These are phyloP conservation scores for Acanthisitta chloris DNA, from an alignment of 2,113 vertebrate species.

Conservation along the genomic window DNA sequence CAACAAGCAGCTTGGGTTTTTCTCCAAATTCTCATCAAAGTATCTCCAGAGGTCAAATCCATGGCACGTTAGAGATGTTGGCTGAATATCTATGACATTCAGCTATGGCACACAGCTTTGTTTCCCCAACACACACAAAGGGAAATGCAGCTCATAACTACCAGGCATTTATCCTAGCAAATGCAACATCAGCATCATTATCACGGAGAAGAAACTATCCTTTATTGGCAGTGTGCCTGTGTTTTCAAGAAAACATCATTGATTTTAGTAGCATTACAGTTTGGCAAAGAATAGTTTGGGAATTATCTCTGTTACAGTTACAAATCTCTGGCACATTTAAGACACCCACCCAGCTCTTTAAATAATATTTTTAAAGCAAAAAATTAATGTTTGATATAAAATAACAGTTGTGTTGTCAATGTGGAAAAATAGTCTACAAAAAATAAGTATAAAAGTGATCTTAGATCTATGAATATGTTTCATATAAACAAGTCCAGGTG, in stretches of 20 bases:
- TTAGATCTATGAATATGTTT: slow-evolving; percentile 71
- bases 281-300: slow-evolving; percentile 27
- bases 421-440: slow-evolving; percentile 81
- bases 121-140: neutral
- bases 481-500: slow-evolving; percentile 73
- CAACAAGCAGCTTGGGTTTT: neutral
- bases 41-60: neutral
- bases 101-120: neutral
- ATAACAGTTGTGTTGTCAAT: slow-evolving; percentile 72
- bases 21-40: neutral
- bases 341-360: slow-evolving; percentile 39
- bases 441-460: slow-evolving; percentile 81
- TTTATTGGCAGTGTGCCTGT: slow-evolving; percentile 3
- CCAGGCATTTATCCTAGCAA: neutral
- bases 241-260: neutral
- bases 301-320: neutral
- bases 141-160: neutral
- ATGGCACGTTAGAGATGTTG: neutral
- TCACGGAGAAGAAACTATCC: neutral
- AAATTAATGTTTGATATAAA: slow-evolving; percentile 74
- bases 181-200: neutral
- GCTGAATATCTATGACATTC: neutral
- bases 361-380: slow-evolving; percentile 72
- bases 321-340: slow-evolving; percentile 33
- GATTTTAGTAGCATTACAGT: neutral